Evolutionary conservation across 1,140 invertebrate genomes (phyloP).

Genomic region (Steinernema feltiae): DNA sequence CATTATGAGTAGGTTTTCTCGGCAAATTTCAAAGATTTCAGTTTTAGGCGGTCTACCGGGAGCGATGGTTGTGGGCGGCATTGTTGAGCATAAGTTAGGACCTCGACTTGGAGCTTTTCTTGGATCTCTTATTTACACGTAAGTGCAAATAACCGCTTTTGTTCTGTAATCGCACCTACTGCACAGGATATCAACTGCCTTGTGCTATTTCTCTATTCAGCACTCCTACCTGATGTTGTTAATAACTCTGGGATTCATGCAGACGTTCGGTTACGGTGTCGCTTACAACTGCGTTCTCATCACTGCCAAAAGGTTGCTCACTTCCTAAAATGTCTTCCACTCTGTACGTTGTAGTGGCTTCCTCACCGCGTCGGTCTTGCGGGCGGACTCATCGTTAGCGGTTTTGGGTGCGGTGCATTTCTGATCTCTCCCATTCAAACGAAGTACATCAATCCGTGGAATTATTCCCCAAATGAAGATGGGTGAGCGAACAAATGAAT

Average conservation of each 20-base stretch:
- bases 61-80: conserved; percentile 34
- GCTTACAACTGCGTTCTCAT: conserved; percentile 35
- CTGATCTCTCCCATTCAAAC: conserved; percentile 31
- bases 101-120: conserved; percentile 23
- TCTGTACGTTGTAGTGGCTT: conserved; percentile 25
- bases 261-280: conserved; percentile 26
- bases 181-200: neutral
- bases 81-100: conserved; percentile 26
- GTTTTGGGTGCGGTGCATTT: conserved; percentile 35
- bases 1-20: conserved; percentile 26
- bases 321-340: too few relatives aligned
- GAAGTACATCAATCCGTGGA: conserved; percentile 30
- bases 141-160: neutral
- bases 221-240: conserved; percentile 25
- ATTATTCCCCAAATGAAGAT: conserved; percentile 31
- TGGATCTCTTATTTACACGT: conserved; percentile 32
- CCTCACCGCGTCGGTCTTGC: conserved; percentile 32
- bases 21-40: conserved; percentile 2
- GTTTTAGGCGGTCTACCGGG: conserved; percentile 35
- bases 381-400: conserved; percentile 33
- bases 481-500: neutral
- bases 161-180: neutral
- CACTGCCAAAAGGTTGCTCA: conserved; percentile 35
- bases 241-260: conserved; percentile 25
- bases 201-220: conserved; percentile 28